Conservation (phyloP, 2,113 vertebrate species). For the Puma concolor region DNA sequence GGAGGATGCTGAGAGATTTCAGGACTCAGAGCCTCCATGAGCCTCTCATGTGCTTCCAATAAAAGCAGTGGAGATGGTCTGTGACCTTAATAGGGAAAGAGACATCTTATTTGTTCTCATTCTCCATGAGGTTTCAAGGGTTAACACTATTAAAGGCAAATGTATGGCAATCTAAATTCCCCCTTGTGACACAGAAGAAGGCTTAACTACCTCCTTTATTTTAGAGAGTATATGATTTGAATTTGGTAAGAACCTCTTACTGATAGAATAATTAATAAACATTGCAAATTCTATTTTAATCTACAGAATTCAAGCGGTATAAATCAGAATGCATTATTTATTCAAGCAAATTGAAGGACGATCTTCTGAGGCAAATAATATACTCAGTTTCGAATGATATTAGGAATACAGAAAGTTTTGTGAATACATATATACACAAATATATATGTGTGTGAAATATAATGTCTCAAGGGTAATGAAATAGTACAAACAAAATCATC, state of each 20-base stretch:
- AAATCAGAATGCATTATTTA: background rate
- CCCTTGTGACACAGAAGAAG: background rate
- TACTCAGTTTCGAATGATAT: conserved; percentile 37
- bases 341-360: conserved; percentile 20
- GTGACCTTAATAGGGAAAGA: background rate
- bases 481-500: conserved; percentile 26
- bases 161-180: background rate
- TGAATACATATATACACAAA: background rate
- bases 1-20: background rate
- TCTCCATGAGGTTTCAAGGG: background rate
- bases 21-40: background rate
- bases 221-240: conserved; percentile 10
- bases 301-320: conserved; percentile 13
- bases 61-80: background rate
- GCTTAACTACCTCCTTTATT: background rate
- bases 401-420: background rate
- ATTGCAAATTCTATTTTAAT: conserved; percentile 46
- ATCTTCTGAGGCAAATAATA: conserved; percentile 57
- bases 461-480: conserved; percentile 48
- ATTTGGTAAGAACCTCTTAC: conserved; percentile 27
- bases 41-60: background rate
- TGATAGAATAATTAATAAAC: conserved; percentile 17
- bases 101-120: conserved; percentile 22
- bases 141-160: conserved; percentile 29
- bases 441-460: background rate